Base-by-base conservation (phyloP, 2,888 invertebrate genomes). In the Hypomecis punctinalis region DNA sequence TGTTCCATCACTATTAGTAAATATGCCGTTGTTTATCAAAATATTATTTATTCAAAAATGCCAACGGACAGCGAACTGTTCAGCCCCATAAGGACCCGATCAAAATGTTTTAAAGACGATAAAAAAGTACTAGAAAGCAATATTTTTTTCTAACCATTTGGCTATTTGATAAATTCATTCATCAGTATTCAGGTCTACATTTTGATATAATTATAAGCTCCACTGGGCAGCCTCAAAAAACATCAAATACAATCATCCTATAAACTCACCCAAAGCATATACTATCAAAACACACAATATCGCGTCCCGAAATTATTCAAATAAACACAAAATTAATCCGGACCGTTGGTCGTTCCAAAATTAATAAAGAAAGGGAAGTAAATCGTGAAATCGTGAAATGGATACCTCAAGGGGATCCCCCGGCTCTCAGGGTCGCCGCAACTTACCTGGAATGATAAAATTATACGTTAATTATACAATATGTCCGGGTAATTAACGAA, bases 361-460 rank as follows among this genome's bases (percentile, higher is more conserved):
- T 67, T 70, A 68, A 71, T 68, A 68, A 67, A 63, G 65, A 61
- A 61, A 61, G 57, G 48, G 61, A 61, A 70, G 56, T 68, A 64
- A 61, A 69, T 69, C 54, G 57, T 63, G 58, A 64, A 61, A 69
- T 69, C 54, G 57, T 63, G 58, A 63, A 67, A 72, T 63, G 60
- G 47, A 69, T 72, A 72, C 72, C 72, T 72, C 57, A 37, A 54
- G 66, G 63, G 65, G 42, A 10, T 49, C 48, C 52, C 13, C 47
- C 51, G 40, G 45, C 57, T 61, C 55, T 49, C 47, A 49, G 55
- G 58, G 61, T 66, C 60, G 52, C 46, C 36, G 62, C 54, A 40
- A 71, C 72, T 72, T 72, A 72, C 72, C 72, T 72, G 72, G 43
- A 70, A 72, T 62, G 63, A 70, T 55, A 66, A 64, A 68, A 69